phyloP scores from a whole-genome alignment of 2,113 vertebrate genomes.

The Probosciger aterrimus region DNA sequence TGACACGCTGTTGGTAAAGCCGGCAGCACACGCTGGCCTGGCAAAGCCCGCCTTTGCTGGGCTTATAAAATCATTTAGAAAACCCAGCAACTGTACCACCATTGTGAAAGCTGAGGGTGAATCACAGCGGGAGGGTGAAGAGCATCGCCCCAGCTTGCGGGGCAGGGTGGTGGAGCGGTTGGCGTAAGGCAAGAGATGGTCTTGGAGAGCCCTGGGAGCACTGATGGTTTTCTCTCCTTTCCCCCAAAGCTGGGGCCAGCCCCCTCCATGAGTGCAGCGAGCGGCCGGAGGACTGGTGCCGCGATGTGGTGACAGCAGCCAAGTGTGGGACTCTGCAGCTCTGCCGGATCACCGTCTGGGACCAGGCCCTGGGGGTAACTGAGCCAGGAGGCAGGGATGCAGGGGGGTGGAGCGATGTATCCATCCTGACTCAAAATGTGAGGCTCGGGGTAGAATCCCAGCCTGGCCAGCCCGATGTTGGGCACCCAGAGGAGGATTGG shows the following conservation, averaged over 20 bases:
- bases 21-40: fast-evolving
- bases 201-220: fast-evolving
- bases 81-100: fast-evolving
- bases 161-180: not conserved
- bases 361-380: constrained; percentile 80
- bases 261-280: constrained; percentile 83
- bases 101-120: not conserved
- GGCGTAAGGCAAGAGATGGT: not conserved
- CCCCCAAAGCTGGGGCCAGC: constrained; percentile 72
- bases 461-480: not conserved
- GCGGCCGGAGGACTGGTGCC: constrained; percentile 87
- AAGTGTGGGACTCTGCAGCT: constrained; percentile 83
- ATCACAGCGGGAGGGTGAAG: not conserved
- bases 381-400: fast-evolving
- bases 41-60: not conserved
- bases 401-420: fast-evolving
- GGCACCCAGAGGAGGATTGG: not conserved
- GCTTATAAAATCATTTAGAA: not conserved
- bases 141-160: fast-evolving
- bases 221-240: not conserved
- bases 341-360: constrained; percentile 86
- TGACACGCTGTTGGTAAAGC: fast-evolving
- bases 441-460: not conserved
- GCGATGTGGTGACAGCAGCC: constrained; percentile 79
- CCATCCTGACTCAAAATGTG: not conserved